phyloP scores from a whole-genome alignment of 2,113 vertebrate species.

The Charina bottae region DNA sequence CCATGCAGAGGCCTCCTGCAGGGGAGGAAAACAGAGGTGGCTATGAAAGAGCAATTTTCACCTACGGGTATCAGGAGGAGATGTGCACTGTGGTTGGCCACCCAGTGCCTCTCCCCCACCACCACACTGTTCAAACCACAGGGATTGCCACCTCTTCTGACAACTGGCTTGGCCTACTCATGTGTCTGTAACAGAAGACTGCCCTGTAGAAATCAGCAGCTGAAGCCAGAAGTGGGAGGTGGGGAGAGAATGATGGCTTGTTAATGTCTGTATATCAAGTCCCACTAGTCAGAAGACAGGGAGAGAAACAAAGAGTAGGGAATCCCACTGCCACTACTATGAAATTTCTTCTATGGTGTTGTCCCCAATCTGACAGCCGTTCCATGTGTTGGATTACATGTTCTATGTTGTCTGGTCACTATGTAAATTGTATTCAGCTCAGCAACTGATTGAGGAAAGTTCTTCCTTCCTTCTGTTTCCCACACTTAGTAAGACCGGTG shows the following conservation, averaged over 20 bases:
- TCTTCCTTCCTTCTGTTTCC: not conserved
- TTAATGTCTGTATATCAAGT: not conserved
- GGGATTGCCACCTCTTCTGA: not conserved
- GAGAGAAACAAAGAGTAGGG: not conserved
- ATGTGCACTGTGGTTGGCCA: no score
- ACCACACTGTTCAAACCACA: not conserved
- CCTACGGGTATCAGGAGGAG: not conserved
- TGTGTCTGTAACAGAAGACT: not conserved
- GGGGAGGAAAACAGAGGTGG: not conserved
- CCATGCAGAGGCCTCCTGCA: not conserved
- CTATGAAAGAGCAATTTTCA: conserved; percentile 12
- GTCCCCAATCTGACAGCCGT: not conserved
- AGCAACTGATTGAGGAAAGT: not conserved
- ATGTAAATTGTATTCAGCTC: not conserved
- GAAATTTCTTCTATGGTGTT: not conserved
- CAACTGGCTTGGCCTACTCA: not conserved
- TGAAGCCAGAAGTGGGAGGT: not conserved
- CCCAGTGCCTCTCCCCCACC: not conserved
- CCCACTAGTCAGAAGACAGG: not conserved
- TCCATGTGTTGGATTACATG: not conserved
- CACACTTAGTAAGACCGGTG: not conserved
- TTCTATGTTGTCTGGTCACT: not conserved
- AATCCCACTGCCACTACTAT: not conserved
- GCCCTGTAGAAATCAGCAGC: not conserved
- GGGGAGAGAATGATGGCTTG: not conserved